Conservation (phyloP, 2,113 vertebrate genomes). For the Propithecus coquereli region DNA sequence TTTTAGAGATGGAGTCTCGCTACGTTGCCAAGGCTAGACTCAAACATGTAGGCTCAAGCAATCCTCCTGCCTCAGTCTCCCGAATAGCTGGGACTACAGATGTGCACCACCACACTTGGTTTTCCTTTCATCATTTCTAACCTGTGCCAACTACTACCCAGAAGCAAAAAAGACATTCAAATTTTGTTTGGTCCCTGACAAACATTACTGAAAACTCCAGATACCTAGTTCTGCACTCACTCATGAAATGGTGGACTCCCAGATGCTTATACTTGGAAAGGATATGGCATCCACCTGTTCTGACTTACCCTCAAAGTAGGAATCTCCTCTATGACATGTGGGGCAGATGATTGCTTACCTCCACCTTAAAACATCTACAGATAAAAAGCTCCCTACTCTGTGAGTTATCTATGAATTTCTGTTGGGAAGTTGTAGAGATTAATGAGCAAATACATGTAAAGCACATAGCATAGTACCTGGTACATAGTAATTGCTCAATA, state of each 20-base stretch:
- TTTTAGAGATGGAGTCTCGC: no score
- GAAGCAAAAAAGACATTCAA: not conserved
- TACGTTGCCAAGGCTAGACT: no score
- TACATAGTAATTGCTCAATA: not conserved
- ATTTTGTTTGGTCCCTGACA: not conserved
- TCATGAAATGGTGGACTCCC: not conserved
- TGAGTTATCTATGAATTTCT: not conserved
- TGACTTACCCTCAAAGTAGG: not conserved
- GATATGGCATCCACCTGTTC: not conserved
- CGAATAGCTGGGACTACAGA: no score
- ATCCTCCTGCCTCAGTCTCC: no score
- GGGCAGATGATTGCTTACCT: not conserved
- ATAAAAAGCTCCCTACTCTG: not conserved
- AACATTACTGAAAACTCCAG: not conserved
- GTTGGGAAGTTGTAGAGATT: not conserved
- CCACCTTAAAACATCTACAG: not conserved
- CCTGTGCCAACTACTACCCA: not conserved
- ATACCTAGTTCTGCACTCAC: not conserved
- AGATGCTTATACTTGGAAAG: not conserved
- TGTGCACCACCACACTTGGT: no score
- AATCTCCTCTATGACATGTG: not conserved
- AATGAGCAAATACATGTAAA: not conserved
- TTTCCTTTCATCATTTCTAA: not conserved
- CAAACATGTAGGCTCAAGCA: no score
- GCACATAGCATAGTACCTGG: not conserved